These are phyloP conservation scores for Belgica antarctica DNA, from an alignment of 2,888 invertebrate genomes.

Conservation along the genomic window DNA sequence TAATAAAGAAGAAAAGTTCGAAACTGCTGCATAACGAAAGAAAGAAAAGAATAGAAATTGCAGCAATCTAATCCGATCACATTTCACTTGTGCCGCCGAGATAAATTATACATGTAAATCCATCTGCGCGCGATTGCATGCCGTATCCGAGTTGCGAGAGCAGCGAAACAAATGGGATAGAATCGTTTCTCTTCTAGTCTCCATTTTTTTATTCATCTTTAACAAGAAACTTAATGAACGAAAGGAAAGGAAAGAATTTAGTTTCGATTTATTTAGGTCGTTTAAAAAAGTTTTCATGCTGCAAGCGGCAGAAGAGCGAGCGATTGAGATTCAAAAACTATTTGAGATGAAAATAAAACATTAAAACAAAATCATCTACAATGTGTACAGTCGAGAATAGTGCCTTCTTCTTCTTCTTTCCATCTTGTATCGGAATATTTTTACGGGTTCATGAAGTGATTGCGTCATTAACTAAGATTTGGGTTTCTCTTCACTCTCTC, in stretches of 20 bases:
- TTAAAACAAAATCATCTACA: background rate
- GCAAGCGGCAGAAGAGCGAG: conserved; percentile 3
- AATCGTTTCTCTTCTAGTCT: background rate
- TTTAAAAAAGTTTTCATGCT: conserved; percentile 14
- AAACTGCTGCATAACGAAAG: background rate
- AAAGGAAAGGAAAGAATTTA: conserved; percentile 2
- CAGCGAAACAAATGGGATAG: background rate
- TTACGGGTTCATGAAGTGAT: conserved; percentile 17
- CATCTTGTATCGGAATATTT: background rate
- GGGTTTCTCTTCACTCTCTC: background rate
- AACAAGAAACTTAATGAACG: conserved; percentile 13
- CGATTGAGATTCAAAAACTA: background rate
- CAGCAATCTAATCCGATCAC: conserved; percentile 8
- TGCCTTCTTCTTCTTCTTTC: background rate
- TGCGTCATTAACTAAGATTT: conserved; percentile 7
- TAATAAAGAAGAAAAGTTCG: background rate
- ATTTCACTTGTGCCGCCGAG: conserved; percentile 3
- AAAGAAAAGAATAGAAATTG: background rate
- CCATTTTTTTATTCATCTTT: too few relatives aligned
- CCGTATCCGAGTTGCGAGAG: background rate
- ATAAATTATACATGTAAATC: conserved; percentile 13
- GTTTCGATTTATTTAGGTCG: conserved; percentile 13
- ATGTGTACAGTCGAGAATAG: background rate
- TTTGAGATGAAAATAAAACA: background rate
- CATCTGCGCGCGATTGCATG: background rate